Percentiles rank a stretch among this genome's conserved stretches.
These are phyloP conservation scores for Phengaris alcon DNA, from an alignment of 2,888 invertebrate species.

Conservation along the genomic window DNA sequence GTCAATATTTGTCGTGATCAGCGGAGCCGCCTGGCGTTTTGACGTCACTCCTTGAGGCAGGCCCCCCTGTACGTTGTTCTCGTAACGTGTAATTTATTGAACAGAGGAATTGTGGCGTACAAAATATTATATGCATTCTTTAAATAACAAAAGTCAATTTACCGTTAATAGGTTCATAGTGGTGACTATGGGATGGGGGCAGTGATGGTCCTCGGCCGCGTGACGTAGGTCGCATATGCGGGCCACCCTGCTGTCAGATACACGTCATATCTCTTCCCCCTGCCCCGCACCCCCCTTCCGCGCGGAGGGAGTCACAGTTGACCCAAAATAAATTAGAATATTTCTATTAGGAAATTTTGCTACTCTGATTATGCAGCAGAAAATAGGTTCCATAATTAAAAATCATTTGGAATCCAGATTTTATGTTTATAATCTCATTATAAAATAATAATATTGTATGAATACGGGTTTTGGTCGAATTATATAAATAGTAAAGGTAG, in stretches of 20 bases:
- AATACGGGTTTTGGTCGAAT: no score
- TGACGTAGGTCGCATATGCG: not conserved
- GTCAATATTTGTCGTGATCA: slow-evolving; percentile 6
- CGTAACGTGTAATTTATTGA: no score
- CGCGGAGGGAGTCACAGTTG: not conserved
- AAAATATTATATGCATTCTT: not conserved
- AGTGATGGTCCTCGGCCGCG: not conserved
- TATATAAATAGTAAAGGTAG: no score
- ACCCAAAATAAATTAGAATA: slow-evolving; percentile 22
- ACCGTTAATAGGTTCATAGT: not conserved
- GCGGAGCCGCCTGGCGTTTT: not conserved
- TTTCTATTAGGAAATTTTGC: not conserved
- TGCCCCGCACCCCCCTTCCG: not conserved
- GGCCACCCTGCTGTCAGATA: slow-evolving; percentile 2
- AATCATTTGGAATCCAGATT: not conserved
- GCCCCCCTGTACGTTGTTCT: no score
- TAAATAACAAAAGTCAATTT: not conserved
- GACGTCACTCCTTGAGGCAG: no score
- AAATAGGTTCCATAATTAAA: not conserved
- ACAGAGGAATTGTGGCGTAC: no score
- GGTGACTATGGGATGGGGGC: not conserved
- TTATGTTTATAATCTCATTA: not conserved
- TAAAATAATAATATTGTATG: not conserved
- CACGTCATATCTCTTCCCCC: not conserved
- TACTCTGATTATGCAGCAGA: not conserved